Base-by-base conservation (phyloP, 1,140 invertebrate species). In the Cydia pomonella region DNA sequence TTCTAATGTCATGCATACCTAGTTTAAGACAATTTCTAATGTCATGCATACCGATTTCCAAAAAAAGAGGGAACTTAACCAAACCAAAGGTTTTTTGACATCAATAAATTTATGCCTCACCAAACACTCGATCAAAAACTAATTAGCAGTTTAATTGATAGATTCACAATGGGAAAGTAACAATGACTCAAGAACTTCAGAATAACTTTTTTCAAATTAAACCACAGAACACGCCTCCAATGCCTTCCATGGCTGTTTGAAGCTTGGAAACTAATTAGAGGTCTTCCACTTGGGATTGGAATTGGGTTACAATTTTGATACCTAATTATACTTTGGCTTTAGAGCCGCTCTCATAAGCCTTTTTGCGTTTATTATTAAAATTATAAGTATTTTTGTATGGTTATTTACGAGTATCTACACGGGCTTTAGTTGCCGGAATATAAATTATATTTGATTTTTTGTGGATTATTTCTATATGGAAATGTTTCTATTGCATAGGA, bases 151-250 rank as follows among this genome's bases (percentile, higher is more conserved):
- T 63, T 23, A 29, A 66, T 66, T 33, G 63, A 66, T 29, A 13
- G 63, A 27, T 23, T 27, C 63, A 66, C 63, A 66, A 66, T 66
- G 63, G 12, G 0, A 1, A 29, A n/a, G 27, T 25, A 27, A 66
- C 63, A 66, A 66, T 66, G 63, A 33, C 27, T 29, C 27, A 27
- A 13, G 10, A 66, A 33, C 27, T 66, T 33, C 13, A 13, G 27
- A 66, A 29, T 66, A n/a, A 33, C 27, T 66, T 63, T 63, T 63
- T 63, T 66, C 29, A 29, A 66, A 66, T 66, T 66, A 66, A 66
- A 66, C 13, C 63, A 12, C 33, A 66, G 63, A 64, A 64, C 23
- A 13, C 29, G 62, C 62, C 62, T 13, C 29, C 16, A 18, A 53
- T 18, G 16, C n/a, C n/a, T 66, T 27, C 27, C 27, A 23, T 25